Percentiles rank a stretch among this genome's conserved stretches.
Conservation (phyloP, 1,140 invertebrate species). For the Drosophila pseudoananassae region DNA sequence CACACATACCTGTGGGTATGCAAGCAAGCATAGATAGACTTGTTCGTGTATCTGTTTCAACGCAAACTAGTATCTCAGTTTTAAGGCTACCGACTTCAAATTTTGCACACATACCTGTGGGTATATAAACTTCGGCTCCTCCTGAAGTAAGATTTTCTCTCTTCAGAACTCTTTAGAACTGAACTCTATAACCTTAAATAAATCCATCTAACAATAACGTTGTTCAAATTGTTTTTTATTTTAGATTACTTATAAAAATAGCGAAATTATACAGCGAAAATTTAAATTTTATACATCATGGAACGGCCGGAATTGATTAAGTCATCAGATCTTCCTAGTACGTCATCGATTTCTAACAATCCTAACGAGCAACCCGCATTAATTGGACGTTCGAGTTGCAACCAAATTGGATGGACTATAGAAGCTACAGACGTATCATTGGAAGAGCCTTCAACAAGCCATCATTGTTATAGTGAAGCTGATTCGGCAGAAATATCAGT, state of each 20-base stretch:
- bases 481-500: not conserved
- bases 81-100: too few species aligned
- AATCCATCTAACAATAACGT: too few species aligned
- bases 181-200: too few species aligned
- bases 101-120: too few species aligned
- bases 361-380: too few species aligned
- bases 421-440: not conserved
- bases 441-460: not conserved
- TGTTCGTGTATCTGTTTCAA: too few species aligned
- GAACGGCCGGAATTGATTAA: not conserved
- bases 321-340: not conserved
- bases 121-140: too few species aligned
- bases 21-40: too few species aligned
- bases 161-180: too few species aligned
- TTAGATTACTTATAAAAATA: not conserved
- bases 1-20: too few species aligned
- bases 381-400: not conserved
- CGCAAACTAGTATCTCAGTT: too few species aligned
- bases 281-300: not conserved
- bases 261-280: not conserved
- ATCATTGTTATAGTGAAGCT: not conserved
- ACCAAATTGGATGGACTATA: not conserved
- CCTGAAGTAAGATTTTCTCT: too few species aligned
- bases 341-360: not conserved
- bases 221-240: not conserved